Conservation (phyloP, 2,888 invertebrate genomes). For the Pediacus dermestoides region DNA sequence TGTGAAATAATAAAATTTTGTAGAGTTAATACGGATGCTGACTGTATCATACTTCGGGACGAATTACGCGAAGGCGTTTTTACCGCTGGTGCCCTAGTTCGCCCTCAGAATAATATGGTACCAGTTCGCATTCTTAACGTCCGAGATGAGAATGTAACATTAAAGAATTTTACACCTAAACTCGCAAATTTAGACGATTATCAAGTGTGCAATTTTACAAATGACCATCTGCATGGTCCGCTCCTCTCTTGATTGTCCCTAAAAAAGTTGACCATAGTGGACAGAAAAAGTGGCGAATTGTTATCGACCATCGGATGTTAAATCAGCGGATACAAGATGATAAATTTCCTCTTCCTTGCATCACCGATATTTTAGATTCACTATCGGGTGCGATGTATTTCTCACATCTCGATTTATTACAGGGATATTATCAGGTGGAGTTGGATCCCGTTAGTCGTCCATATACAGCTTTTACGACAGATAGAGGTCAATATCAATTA, state of each 20-base stretch:
- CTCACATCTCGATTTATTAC: conserved; percentile 22
- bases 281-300: conserved; percentile 16
- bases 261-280: neutral
- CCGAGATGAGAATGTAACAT: conserved; percentile 10
- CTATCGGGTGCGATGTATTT: conserved; percentile 27
- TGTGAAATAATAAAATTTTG: conserved; percentile 20
- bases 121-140: conserved; percentile 18
- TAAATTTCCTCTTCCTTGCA: conserved; percentile 25
- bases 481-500: conserved; percentile 27
- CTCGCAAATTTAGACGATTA: conserved; percentile 6
- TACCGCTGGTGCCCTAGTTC: neutral
- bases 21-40: conserved; percentile 8
- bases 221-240: conserved; percentile 1
- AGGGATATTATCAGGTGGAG: conserved; percentile 29
- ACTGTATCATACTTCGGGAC: conserved; percentile 13
- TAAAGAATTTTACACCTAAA: conserved; percentile 21
- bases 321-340: conserved; percentile 20
- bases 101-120: conserved; percentile 8
- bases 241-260: neutral
- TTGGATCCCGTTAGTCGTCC: conserved; percentile 19
- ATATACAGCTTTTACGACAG: conserved; percentile 27
- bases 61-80: neutral
- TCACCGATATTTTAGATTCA: conserved; percentile 26
- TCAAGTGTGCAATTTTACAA: conserved; percentile 4
- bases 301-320: conserved; percentile 20